Percentiles rank a stretch among this genome's conserved stretches.
Evolutionary conservation across 53 echinoderm and acorn worm species (phyloP).

Genomic region (Hippasteria phrygiana): DNA sequence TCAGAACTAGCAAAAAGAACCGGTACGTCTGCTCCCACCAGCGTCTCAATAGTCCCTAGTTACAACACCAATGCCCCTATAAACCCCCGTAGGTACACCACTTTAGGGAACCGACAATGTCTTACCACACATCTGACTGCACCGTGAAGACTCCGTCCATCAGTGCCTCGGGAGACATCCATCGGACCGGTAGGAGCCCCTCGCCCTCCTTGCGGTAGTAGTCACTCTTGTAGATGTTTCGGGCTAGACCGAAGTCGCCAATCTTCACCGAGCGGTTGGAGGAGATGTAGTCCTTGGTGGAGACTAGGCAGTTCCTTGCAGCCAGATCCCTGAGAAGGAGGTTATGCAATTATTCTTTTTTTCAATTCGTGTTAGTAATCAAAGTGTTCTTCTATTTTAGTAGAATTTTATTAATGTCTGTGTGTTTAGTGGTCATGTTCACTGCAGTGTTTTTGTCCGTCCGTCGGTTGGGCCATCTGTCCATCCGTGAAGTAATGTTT

Average conservation of each 20-base stretch:
- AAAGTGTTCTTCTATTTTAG: too few species aligned
- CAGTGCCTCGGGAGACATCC: constrained; percentile 96
- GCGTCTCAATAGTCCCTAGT: too few species aligned
- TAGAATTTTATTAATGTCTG: too few species aligned
- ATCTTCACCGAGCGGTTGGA: constrained; percentile 89
- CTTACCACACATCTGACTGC: constrained; percentile 97
- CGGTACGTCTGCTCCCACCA: too few species aligned
- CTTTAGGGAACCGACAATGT: not conserved
- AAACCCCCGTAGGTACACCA: not conserved
- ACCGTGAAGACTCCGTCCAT: constrained; percentile 94
- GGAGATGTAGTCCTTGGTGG: constrained; percentile 77
- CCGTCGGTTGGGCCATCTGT: too few species aligned
- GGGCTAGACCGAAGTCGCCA: constrained; percentile 96
- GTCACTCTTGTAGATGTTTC: constrained; percentile 98
- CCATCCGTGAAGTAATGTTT: too few species aligned
- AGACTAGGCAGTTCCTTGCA: constrained; percentile 95
- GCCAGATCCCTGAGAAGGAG: constrained; percentile 85
- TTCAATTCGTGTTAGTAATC: not conserved
- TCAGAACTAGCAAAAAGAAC: too few species aligned
- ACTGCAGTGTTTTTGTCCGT: too few species aligned
- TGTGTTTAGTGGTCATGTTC: too few species aligned
- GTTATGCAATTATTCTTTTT: not conserved
- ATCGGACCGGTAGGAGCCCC: constrained; percentile 92
- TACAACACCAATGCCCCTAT: too few species aligned
- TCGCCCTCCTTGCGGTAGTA: constrained; percentile 99